Percentiles rank a stretch among this genome's conserved stretches.
These are phyloP conservation scores for Amphipyra berbera DNA, from an alignment of 2,888 invertebrate genomes.

Conservation along the genomic window DNA sequence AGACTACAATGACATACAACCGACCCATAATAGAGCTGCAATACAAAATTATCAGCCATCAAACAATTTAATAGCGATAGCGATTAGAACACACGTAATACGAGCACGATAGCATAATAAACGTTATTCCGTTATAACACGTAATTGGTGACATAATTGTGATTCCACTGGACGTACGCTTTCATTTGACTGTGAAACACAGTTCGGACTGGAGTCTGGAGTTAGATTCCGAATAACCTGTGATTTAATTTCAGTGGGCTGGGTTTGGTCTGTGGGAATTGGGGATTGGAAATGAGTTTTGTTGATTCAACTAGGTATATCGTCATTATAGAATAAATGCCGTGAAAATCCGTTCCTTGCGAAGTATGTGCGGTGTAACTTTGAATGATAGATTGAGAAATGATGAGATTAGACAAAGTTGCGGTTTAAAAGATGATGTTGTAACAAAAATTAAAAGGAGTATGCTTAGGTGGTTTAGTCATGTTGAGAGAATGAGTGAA, in stretches of 20 bases:
- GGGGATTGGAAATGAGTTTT: too few species aligned
- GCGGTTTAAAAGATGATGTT: too few species aligned
- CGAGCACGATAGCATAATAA: slow-evolving; percentile 45
- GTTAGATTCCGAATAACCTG: slow-evolving; percentile 15
- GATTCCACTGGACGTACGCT: slow-evolving; percentile 16
- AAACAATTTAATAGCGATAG: slow-evolving; percentile 42
- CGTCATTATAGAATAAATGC: too few species aligned
- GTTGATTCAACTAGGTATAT: too few species aligned
- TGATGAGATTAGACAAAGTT: too few species aligned
- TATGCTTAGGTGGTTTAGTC: too few species aligned
- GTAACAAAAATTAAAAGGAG: too few species aligned
- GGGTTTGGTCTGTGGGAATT: too few species aligned
- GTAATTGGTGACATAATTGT: slow-evolving; percentile 41
- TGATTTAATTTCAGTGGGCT: slow-evolving; percentile 21
- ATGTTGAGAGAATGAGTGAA: too few species aligned
- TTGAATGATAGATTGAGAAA: too few species aligned
- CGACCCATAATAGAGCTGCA: slow-evolving; percentile 20
- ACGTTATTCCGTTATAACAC: slow-evolving; percentile 37
- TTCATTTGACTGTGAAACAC: slow-evolving; percentile 35
- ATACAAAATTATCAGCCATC: slow-evolving; percentile 30
- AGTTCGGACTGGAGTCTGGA: slow-evolving; percentile 13
- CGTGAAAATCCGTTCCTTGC: too few species aligned
- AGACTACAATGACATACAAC: slow-evolving; percentile 11
- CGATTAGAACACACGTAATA: slow-evolving; percentile 41
- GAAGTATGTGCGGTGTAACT: too few species aligned